These are phyloP conservation scores for Drosophila pandora DNA, from an alignment of 1,140 invertebrate species.

Conservation along the genomic window DNA sequence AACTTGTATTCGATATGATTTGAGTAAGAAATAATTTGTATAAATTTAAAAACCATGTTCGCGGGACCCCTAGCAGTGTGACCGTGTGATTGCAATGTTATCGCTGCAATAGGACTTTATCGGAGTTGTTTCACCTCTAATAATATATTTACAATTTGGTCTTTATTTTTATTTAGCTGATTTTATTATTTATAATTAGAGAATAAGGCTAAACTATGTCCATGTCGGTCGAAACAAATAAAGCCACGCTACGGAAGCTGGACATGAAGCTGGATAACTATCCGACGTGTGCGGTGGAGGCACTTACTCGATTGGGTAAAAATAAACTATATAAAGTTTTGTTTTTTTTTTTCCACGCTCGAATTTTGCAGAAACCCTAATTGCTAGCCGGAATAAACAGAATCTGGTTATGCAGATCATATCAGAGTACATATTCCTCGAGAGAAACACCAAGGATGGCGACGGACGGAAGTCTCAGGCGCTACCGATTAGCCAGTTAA, in stretches of 20 bases:
- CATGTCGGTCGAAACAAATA: slow-evolving; percentile 53
- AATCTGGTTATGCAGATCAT: slow-evolving; percentile 90
- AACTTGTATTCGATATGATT: neutral
- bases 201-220: slow-evolving; percentile 33
- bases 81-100: neutral
- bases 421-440: slow-evolving; percentile 92
- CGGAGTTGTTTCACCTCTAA: slow-evolving; percentile 1
- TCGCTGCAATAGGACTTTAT: neutral
- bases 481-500: slow-evolving; percentile 85
- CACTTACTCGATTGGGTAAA: slow-evolving; percentile 86
- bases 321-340: neutral
- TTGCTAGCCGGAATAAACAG: slow-evolving; percentile 70
- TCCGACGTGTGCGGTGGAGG: slow-evolving; percentile 87
- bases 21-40: no score
- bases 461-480: slow-evolving; percentile 63
- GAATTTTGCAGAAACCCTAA: slow-evolving; percentile 53
- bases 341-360: neutral
- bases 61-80: neutral
- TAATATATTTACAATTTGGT: slow-evolving; percentile 5
- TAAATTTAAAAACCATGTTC: neutral
- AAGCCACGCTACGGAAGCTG: slow-evolving; percentile 84
- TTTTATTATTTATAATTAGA: neutral
- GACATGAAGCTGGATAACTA: slow-evolving; percentile 84
- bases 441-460: slow-evolving; percentile 84
- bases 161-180: slow-evolving; percentile 24